Base-by-base conservation (phyloP, 1,140 invertebrate species). In the Telenomus remus region DNA sequence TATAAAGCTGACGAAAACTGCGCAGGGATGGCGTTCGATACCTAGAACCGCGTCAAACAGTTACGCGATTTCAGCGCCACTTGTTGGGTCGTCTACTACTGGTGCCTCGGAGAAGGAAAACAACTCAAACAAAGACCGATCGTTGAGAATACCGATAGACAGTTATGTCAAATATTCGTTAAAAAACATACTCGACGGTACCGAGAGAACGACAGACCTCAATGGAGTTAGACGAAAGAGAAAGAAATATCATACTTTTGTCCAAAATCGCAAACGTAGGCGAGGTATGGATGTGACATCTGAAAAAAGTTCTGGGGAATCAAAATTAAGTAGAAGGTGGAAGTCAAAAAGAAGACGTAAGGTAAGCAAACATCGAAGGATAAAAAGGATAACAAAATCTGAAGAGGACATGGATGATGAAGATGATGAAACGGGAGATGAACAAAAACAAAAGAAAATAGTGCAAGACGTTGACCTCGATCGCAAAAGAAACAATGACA, bases 21-120 rank as follows among this genome's bases (percentile, higher is more conserved):
- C 93, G 1, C 90, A 91, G 80, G 94, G 94, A 79, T 95, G 94
- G 94, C 90, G 92, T 42, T 93, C 93, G 14, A 94, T 94, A 87
- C 94, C 94, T 63, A 89, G 93, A 56, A 94, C 93, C 61, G 90
- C 90, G 79, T 90, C 91, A 35, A 90, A 91, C 77, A 83, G 89
- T 43, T 89, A 91, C 76, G 86, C 87, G 44, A 79, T 74, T 5
- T 47, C 82, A 14, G 34, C 61, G 12, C 61, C 60, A 35, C n/a
- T 54, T 66, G 66, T 57, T 48, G 71, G 56, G 8, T 54, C 77
- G 9, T 76, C 78, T 14, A 57, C 33, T 12, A 65, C 74, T 8
- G 71, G 80, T 46, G 13, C 55, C 9, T 47, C 64, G 19, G 81
- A 82, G 12, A 83, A 81, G 16, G 81, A 82, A 57, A 77, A 80